phyloP scores from a whole-genome alignment of 1,140 invertebrate genomes.

The Drosophila sp. region DNA sequence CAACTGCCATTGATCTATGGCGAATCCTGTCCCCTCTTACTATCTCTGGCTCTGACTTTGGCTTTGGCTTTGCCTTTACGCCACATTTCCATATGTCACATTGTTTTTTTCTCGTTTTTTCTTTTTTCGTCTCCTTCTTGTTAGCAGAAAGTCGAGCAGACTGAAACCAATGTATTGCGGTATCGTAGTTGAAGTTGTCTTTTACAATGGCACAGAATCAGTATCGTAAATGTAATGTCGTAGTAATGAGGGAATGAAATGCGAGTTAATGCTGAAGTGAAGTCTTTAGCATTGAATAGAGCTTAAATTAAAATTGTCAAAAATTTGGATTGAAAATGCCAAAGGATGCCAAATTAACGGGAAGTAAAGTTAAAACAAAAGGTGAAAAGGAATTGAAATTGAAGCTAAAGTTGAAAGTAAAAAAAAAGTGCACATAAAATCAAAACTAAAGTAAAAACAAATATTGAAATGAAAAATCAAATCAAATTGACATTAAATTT shows the following conservation, averaged over 20 bases:
- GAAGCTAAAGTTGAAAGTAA: too few species aligned
- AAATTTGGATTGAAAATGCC: too few species aligned
- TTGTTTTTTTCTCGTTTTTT: background rate
- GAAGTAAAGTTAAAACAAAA: too few species aligned
- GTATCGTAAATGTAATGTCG: too few species aligned
- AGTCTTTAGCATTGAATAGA: too few species aligned
- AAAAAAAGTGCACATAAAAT: background rate
- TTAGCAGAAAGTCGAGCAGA: background rate
- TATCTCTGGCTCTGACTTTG: too few species aligned
- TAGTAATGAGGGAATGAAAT: too few species aligned
- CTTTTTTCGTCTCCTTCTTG: background rate
- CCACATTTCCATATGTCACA: background rate
- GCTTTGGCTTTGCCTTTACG: background rate
- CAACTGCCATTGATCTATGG: constrained; percentile 75
- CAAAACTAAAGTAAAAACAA: background rate
- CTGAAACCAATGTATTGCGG: background rate
- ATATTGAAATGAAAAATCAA: background rate
- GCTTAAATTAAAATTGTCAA: too few species aligned
- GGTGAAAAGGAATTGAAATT: too few species aligned
- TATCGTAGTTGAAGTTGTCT: background rate
- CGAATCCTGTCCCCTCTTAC: constrained; percentile 13
- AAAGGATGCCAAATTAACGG: too few species aligned
- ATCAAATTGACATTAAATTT: background rate
- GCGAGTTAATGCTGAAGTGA: too few species aligned
- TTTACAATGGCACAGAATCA: background rate